Conservation (phyloP, 2,888 invertebrate genomes). For the Scaptomyza flava region DNA sequence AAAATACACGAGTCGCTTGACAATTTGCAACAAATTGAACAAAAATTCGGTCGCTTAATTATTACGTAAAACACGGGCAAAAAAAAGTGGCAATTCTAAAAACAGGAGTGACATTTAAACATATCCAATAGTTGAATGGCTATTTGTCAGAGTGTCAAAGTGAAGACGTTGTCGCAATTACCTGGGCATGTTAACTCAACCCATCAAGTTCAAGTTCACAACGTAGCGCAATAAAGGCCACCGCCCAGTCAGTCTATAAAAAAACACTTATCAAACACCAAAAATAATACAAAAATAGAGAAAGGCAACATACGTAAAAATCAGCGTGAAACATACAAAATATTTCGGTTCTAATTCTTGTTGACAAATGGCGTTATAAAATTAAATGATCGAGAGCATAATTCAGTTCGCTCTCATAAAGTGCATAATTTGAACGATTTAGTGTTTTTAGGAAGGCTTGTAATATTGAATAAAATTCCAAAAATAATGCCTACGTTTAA, state of each 20-base stretch:
- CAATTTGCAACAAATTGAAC: slow-evolving; percentile 75
- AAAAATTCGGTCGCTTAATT: slow-evolving; percentile 72
- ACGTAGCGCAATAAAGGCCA: slow-evolving; percentile 9
- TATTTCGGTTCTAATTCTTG: slow-evolving; percentile 50
- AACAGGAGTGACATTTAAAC: slow-evolving; percentile 12
- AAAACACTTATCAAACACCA: slow-evolving; percentile 7
- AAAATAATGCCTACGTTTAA: slow-evolving; percentile 19
- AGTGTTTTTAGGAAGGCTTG: slow-evolving; percentile 21
- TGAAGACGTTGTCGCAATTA: slow-evolving; percentile 33
- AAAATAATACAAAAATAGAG: slow-evolving; percentile 5
- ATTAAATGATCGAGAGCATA: slow-evolving; percentile 41
- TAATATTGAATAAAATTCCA: background rate
- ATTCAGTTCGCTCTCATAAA: slow-evolving; percentile 4
- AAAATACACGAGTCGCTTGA: slow-evolving; percentile 45
- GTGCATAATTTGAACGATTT: slow-evolving; percentile 11
- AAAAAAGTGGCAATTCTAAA: slow-evolving; percentile 14
- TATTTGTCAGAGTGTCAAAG: slow-evolving; percentile 67
- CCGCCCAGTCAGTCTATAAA: slow-evolving; percentile 20
- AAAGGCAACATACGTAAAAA: slow-evolving; percentile 19
- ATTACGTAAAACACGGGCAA: slow-evolving; percentile 69
- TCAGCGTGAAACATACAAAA: slow-evolving; percentile 21
- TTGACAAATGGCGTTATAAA: slow-evolving; percentile 72
- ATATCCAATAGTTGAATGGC: slow-evolving; percentile 39
- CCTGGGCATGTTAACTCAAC: slow-evolving; percentile 49
- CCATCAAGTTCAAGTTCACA: slow-evolving; percentile 71